These are phyloP conservation scores for Monodelphis domestica DNA, from an alignment of 2,797 vertebrate species.

Conservation along the genomic window DNA sequence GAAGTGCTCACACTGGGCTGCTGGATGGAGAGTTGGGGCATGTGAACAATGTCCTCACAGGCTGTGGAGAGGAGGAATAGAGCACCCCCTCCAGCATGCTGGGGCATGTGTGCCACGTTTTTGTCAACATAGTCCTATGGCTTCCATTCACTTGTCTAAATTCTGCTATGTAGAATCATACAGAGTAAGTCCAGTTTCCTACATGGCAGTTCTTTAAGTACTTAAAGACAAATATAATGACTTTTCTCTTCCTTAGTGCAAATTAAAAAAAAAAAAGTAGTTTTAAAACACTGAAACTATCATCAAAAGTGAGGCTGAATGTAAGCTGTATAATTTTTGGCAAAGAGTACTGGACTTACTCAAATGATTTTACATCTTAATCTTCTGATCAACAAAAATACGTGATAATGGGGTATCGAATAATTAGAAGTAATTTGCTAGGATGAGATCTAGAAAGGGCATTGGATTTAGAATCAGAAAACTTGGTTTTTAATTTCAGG, in stretches of 20 bases:
- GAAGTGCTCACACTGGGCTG: too few relatives aligned
- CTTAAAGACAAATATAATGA: conserved; percentile 47
- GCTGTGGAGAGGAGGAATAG: too few relatives aligned
- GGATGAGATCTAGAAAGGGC: not conserved
- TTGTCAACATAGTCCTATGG: too few relatives aligned
- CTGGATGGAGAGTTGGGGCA: too few relatives aligned
- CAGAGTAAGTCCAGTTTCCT: conserved; percentile 22
- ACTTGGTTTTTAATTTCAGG: not conserved
- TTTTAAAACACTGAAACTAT: conserved; percentile 46
- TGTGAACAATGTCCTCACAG: too few relatives aligned
- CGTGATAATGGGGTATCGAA: not conserved
- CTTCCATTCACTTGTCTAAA: not conserved
- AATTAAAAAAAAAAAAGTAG: not conserved
- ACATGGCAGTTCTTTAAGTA: conserved; percentile 58
- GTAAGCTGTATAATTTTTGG: not conserved
- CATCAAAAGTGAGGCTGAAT: conserved; percentile 1
- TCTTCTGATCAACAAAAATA: not conserved
- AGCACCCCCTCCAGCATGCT: too few relatives aligned
- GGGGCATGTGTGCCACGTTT: too few relatives aligned
- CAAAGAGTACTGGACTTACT: conserved; percentile 10
- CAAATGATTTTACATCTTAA: not conserved
- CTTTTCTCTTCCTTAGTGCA: conserved; percentile 44
- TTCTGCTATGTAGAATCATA: not conserved
- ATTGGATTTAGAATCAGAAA: not conserved
- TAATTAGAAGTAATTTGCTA: not conserved